A percentile compares a stretch with the other conserved stretches of the same genome.
Evolutionary conservation across 2,888 invertebrate species (phyloP).

Genomic region (Phanerotoma sp.): DNA sequence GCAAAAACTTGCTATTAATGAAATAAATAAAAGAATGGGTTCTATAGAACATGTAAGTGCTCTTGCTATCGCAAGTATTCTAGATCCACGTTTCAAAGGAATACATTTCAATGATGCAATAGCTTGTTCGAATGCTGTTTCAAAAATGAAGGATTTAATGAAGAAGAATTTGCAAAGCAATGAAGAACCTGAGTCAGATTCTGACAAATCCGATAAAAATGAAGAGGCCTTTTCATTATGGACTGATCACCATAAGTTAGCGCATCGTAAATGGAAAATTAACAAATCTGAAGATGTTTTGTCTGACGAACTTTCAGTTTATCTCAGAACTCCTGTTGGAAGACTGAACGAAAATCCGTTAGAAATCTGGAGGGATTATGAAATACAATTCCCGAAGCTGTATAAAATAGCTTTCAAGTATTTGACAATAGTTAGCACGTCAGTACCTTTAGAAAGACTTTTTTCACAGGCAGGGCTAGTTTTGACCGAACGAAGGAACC

Average conservation of each 20-base stretch:
- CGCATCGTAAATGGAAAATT: slow-evolving; percentile 18
- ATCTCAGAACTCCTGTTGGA: slow-evolving; percentile 23
- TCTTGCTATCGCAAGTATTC: slow-evolving; percentile 38
- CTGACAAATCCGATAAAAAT: slow-evolving; percentile 22
- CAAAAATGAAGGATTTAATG: slow-evolving; percentile 20
- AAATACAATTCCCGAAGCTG: slow-evolving; percentile 23
- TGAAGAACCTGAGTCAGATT: slow-evolving; percentile 22
- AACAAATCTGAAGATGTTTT: slow-evolving; percentile 17
- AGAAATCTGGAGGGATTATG: slow-evolving; percentile 27
- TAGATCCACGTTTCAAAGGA: slow-evolving; percentile 43
- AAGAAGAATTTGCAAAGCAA: slow-evolving; percentile 16
- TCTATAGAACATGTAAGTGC: slow-evolving; percentile 33
- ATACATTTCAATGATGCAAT: slow-evolving; percentile 37
- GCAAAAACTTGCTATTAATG: slow-evolving; percentile 16
- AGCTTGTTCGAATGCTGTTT: slow-evolving; percentile 31
- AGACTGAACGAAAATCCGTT: slow-evolving; percentile 28
- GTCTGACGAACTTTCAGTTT: slow-evolving; percentile 28
- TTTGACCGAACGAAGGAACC: slow-evolving; percentile 18
- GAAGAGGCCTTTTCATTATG: slow-evolving; percentile 16
- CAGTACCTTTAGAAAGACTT: slow-evolving; percentile 30
- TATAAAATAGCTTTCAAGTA: slow-evolving; percentile 24
- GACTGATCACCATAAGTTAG: slow-evolving; percentile 29
- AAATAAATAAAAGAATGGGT: slow-evolving; percentile 34
- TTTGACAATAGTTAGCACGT: slow-evolving; percentile 22
- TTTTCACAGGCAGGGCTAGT: slow-evolving; percentile 29